Evolutionary conservation across 2,113 vertebrate genomes (phyloP), one percentile per base, ranked within the genome.

Genomic region (Crotalus helleri): DNA sequence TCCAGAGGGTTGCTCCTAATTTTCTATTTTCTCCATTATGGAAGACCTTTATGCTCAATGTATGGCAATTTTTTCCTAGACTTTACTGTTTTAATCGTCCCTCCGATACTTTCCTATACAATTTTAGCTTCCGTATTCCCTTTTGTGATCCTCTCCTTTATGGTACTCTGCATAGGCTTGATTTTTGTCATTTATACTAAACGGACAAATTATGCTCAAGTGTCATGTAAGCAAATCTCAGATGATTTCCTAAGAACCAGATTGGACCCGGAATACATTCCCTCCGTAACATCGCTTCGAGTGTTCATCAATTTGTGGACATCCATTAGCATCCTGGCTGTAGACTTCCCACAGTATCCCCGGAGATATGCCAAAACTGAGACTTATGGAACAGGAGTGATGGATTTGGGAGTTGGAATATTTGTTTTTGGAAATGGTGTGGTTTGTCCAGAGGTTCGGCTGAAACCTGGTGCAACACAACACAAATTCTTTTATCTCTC

Each of bases 321-420:
- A 0, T 97, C 98, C 53, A 97, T 99, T 96, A 98, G 98, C 95
- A 99, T 99, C 93, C 95, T 99, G 61, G 99, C 99, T 0, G 99
- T 99, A 86, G 99, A 99, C 96, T 99, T 99, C 86, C 98, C 96
- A 0, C 96, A 99, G 81, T 99, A 98, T 0, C 99, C 99, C 0
- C 98, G 99, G 92, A 97, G 98, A 53, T 98, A 98, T 1, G 99
- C 99, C 55, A 99, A 99, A 96, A 97, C 99, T 0, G 99, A 99
- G 96, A 98, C 98, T 49, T 99, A 99, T 4, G 99, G 99, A 53
- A 99, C 98, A 1, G 99, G 99, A 5, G 97, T 97, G 15, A 99
- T 99, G 99, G 99, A 99, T 96, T 96, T 98, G 54, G 99, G 99
- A 7, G 99, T 99, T 3, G 99, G 99, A 90, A 98, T 98, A 0